Conservation (phyloP, 2,113 vertebrate species). For the Siniperca knerii region DNA sequence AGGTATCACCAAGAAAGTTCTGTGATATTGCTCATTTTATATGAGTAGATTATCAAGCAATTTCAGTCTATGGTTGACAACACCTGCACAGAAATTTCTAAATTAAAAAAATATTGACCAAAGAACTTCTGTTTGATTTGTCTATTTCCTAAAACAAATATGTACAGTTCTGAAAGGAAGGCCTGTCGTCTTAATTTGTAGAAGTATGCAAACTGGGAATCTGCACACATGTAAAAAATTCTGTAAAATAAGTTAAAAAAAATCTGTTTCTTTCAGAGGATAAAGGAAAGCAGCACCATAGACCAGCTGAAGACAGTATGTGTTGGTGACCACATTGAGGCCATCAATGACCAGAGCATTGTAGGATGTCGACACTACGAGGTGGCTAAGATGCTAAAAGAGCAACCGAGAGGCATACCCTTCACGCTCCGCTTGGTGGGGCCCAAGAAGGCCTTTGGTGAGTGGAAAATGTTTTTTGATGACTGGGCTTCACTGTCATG, state of each 20-base stretch:
- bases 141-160: background rate
- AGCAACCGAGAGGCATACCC: conserved; percentile 89
- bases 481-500: background rate
- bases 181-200: background rate
- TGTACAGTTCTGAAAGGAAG: too few species aligned
- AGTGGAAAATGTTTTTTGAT: conserved; percentile 63
- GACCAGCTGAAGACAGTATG: conserved; percentile 89
- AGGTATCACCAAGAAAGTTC: background rate
- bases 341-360: conserved; percentile 97
- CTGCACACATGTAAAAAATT: background rate
- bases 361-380: conserved; percentile 98
- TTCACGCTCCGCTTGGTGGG: conserved; percentile 95
- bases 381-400: conserved; percentile 97
- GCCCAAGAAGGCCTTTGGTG: conserved; percentile 96
- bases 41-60: background rate
- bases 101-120: too few species aligned
- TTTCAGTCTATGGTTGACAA: too few species aligned
- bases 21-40: background rate
- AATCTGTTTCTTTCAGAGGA: conserved; percentile 84
- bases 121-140: background rate
- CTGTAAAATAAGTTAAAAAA: background rate
- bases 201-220: background rate
- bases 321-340: conserved; percentile 97
- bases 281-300: conserved; percentile 96
- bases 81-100: too few species aligned